Conservation (phyloP, 2,888 invertebrate genomes). For the Tetanocera ferruginea region DNA sequence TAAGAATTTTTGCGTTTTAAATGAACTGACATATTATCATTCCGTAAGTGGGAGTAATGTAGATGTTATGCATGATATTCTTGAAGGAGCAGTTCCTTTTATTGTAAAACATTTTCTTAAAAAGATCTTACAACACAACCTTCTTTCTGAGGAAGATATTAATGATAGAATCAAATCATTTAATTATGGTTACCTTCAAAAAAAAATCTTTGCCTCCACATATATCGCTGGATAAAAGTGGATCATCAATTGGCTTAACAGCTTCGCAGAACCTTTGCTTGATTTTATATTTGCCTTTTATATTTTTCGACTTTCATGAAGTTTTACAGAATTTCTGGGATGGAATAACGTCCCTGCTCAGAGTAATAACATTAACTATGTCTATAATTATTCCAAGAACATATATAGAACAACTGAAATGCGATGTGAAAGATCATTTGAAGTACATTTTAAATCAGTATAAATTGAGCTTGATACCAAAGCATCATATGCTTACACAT, state of each 20-base stretch:
- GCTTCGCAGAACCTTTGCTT: slow-evolving; percentile 31
- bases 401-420: not conserved
- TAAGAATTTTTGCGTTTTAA: too few relatives aligned
- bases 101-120: slow-evolving; percentile 1
- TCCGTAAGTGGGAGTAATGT: slow-evolving; percentile 25
- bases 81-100: slow-evolving; percentile 28
- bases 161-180: slow-evolving; percentile 31
- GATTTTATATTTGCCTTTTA: slow-evolving; percentile 20
- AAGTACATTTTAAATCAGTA: not conserved
- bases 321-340: not conserved
- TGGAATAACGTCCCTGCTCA: not conserved
- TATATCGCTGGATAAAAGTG: slow-evolving; percentile 2
- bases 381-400: not conserved
- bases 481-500: slow-evolving; percentile 8
- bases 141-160: slow-evolving; percentile 14
- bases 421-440: not conserved
- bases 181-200: slow-evolving; percentile 31
- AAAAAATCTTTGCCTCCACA: not conserved
- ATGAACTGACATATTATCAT: slow-evolving; percentile 19
- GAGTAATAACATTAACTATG: not conserved
- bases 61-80: slow-evolving; percentile 32
- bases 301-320: not conserved
- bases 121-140: not conserved
- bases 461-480: not conserved
- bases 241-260: slow-evolving; percentile 16